A percentile compares a stretch with the other conserved stretches of the same genome.
Evolutionary conservation across 2,888 invertebrate genomes (phyloP).

Genomic region (Oscheius onirici): DNA sequence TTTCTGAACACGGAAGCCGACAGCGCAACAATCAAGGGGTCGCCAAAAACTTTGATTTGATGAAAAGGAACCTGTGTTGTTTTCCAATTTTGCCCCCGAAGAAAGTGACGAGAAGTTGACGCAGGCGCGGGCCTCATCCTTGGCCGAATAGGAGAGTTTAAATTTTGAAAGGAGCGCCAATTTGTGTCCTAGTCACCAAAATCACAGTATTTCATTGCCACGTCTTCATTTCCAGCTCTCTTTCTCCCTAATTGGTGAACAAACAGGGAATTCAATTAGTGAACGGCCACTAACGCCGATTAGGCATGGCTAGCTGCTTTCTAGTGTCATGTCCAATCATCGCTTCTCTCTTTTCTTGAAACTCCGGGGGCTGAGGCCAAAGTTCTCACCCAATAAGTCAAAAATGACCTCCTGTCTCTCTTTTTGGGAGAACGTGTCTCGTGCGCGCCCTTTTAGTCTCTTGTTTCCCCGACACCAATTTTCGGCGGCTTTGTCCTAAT

Average conservation of each 20-base stretch:
- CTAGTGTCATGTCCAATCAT: slow-evolving; percentile 11
- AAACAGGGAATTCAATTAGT: slow-evolving; percentile 28
- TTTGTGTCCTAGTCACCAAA: no score
- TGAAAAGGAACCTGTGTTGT: no score
- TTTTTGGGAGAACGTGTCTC: not conserved
- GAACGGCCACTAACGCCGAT: slow-evolving; percentile 7
- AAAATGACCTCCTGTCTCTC: not conserved
- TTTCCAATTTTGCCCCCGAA: no score
- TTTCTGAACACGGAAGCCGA: no score
- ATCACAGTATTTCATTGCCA: not conserved
- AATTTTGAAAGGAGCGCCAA: not conserved
- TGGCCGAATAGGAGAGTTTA: slow-evolving; percentile 2
- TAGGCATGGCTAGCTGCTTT: slow-evolving; percentile 8
- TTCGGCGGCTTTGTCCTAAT: slow-evolving; percentile 23
- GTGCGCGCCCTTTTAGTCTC: slow-evolving; percentile 9
- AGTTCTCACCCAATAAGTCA: no score
- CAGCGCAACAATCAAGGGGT: no score
- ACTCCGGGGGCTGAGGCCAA: no score
- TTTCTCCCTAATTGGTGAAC: not conserved
- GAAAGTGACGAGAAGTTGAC: slow-evolving; percentile 9
- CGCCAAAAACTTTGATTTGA: no score
- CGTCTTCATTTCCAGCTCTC: not conserved
- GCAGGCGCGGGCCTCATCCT: not conserved
- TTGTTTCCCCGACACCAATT: slow-evolving; percentile 18
- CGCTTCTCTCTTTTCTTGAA: not conserved